Base-by-base conservation (phyloP, 2,797 vertebrate genomes). In the Tragopan temminckii region DNA sequence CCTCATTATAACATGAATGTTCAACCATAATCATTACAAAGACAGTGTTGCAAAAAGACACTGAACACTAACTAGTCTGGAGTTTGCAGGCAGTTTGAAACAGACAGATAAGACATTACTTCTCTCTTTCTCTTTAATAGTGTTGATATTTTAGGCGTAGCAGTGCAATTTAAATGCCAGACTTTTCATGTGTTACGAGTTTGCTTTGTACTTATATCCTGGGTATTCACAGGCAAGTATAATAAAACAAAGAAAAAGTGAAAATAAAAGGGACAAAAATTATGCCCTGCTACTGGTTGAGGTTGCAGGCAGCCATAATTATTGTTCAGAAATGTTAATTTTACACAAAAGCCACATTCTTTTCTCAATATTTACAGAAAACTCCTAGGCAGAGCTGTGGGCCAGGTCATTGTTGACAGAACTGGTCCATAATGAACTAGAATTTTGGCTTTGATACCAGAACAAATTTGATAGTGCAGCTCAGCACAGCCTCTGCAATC, bases 361-460 rank as follows among this genome's bases (percentile, higher is more conserved):
- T 85, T 57, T 55, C 42, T 80, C 66, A 62, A 1, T 91, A 85
- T 59, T 89, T 93, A 42, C 72, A 71, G 43, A 83, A 63, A 80
- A 46, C 59, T 92, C 40, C n/a, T 59, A 42, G 52, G 50, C 16
- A 62, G 42, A 48, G 3, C 8, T 19, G 31, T 45, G 43, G 50
- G 50, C 62, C 64, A 89, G 88, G 89, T 57, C 66, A 58, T 89
- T 93, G 78, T 80, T 62, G 86, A 50, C 69, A 81, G 79, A 87
- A 46, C 42, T 20, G 58, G 17, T 78, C 62, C 9, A 3, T 59
- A 85, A 89, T 43, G 50, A 87, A 93, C 83, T 48, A 69, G 70
- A 63, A n/a, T 72, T 94, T 89, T 93, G 79, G 86, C 71, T 91
- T 86, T 63, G 52, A 46, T 63, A 80, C 25, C 46, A 67, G 78